These are phyloP conservation scores for Capra hircus DNA, from an alignment of 2,113 vertebrate species.

Conservation along the genomic window DNA sequence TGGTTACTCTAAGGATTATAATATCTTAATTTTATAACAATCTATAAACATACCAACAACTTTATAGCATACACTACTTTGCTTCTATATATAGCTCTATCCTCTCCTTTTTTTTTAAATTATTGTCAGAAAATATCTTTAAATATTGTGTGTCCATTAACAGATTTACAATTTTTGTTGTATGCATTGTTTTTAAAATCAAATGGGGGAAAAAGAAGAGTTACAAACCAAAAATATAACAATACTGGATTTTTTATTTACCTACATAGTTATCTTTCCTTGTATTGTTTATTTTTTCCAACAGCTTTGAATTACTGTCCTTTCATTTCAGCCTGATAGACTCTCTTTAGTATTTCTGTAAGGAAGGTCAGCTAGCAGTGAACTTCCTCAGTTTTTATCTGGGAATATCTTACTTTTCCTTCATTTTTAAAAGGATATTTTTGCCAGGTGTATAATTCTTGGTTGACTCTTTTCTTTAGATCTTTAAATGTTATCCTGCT, in stretches of 20 bases:
- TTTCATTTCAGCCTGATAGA: neutral
- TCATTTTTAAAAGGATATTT: neutral
- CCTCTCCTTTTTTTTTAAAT: neutral
- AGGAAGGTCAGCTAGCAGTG: neutral
- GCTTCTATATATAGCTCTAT: neutral
- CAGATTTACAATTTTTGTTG: neutral
- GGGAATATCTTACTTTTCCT: neutral
- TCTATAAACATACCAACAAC: neutral
- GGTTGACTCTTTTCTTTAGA: neutral
- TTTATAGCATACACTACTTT: neutral
- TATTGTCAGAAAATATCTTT: neutral
- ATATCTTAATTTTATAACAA: neutral
- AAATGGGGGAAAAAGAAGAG: neutral
- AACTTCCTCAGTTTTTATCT: neutral
- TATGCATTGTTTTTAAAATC: neutral
- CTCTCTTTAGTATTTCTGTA: neutral
- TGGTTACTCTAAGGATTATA: neutral
- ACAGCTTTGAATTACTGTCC: neutral
- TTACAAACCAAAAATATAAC: neutral
- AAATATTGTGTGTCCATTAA: neutral
- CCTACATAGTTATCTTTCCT: neutral
- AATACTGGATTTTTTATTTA: neutral
- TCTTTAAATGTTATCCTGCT: neutral
- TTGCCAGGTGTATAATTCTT: neutral
- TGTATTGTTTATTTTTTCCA: neutral